These are phyloP conservation scores for Hylaeus anthracinus DNA, from an alignment of 1,140 invertebrate genomes.

Conservation along the genomic window DNA sequence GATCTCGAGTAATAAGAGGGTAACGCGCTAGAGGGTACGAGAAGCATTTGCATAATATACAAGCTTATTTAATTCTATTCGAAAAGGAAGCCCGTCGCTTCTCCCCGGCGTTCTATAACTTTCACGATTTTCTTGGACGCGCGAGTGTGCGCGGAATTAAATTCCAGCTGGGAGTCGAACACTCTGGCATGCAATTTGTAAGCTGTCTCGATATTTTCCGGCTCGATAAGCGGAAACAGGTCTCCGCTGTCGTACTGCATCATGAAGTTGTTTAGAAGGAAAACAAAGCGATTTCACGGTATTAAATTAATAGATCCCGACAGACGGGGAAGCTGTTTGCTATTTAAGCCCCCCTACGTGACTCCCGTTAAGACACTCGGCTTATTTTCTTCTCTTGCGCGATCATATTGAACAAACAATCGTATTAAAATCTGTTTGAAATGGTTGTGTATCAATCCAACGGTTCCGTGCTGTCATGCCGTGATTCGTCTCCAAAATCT, in stretches of 20 bases:
- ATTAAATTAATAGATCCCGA: conserved; percentile 75
- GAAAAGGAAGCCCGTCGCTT: background rate
- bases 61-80: background rate
- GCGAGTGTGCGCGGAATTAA: background rate
- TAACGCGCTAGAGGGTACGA: background rate
- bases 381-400: conserved; percentile 71
- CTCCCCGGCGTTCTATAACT: background rate
- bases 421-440: conserved; percentile 51
- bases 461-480: background rate
- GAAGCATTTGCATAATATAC: background rate
- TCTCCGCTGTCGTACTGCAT: background rate
- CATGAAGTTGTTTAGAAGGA: conserved; percentile 46
- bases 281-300: conserved; percentile 65
- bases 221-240: background rate
- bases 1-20: no score
- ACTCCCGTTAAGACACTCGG: conserved; percentile 69
- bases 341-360: conserved; percentile 73
- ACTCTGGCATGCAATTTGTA: background rate
- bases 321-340: conserved; percentile 64
- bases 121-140: background rate
- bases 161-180: background rate
- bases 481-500: background rate
- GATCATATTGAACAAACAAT: conserved; percentile 48
- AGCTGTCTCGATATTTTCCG: conserved; percentile 19
- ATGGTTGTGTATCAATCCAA: conserved; percentile 12